Evolutionary conservation across 2,888 invertebrate species (phyloP).

Genomic region (Thyatira batis): DNA sequence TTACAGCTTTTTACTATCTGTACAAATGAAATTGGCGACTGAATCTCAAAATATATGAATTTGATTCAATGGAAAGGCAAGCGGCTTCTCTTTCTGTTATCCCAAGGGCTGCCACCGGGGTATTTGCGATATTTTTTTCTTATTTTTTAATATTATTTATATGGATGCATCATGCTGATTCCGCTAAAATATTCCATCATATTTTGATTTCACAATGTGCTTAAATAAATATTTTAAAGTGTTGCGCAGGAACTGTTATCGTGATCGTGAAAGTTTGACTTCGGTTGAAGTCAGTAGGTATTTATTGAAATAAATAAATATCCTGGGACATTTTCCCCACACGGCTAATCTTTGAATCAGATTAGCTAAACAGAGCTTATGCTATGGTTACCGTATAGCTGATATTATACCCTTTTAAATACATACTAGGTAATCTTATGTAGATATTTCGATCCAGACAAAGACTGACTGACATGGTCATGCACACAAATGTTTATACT

Average conservation of each 20-base stretch:
- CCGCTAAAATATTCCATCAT: constrained; percentile 63
- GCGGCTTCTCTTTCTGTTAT: constrained; percentile 79
- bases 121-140: constrained; percentile 64
- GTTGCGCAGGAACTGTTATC: constrained; percentile 7
- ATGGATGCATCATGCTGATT: constrained; percentile 59
- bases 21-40: constrained; percentile 81
- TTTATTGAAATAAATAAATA: too few relatives aligned
- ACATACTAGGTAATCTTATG: too few relatives aligned
- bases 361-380: too few relatives aligned
- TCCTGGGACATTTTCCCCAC: too few relatives aligned
- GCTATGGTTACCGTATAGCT: too few relatives aligned
- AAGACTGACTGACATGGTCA: too few relatives aligned
- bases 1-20: constrained; percentile 47
- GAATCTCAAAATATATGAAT: constrained; percentile 83
- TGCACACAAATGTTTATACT: too few relatives aligned
- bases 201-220: constrained; percentile 42
- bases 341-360: too few relatives aligned
- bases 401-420: too few relatives aligned
- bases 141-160: constrained; percentile 65
- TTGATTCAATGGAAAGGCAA: constrained; percentile 82
- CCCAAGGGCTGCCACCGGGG: constrained; percentile 79
- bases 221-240: constrained; percentile 23
- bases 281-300: too few relatives aligned
- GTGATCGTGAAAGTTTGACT: constrained; percentile 14
- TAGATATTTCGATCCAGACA: too few relatives aligned